phyloP scores from a whole-genome alignment of 2,113 vertebrate species.

The Scomber colias region DNA sequence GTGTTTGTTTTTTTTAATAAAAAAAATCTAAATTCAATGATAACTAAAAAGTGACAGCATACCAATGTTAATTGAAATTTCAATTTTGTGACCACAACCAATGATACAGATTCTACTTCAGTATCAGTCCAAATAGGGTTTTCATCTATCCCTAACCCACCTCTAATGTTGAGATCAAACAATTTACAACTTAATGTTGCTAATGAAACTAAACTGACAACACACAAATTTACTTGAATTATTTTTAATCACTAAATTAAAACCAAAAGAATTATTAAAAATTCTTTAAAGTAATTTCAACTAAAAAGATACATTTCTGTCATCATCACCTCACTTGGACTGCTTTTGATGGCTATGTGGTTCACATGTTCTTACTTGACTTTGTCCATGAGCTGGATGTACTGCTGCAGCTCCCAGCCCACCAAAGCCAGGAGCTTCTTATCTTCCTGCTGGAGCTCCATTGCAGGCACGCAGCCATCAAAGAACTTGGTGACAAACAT shows the following conservation, averaged over 20 bases:
- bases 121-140: background rate
- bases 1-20: no score
- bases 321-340: background rate
- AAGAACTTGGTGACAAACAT: conserved; percentile 98
- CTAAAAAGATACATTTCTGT: background rate
- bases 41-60: background rate
- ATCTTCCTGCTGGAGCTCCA: conserved; percentile 90
- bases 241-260: background rate
- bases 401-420: conserved; percentile 90
- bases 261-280: background rate
- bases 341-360: background rate
- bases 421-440: conserved; percentile 89
- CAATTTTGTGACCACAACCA: background rate
- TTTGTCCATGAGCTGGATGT: conserved; percentile 93
- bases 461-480: conserved; percentile 87
- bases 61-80: background rate
- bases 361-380: conserved; percentile 85
- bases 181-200: background rate
- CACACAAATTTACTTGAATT: background rate
- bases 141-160: no score
- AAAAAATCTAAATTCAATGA: no score
- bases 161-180: background rate
- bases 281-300: background rate
- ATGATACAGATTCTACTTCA: background rate
- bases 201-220: background rate